phyloP scores from a whole-genome alignment of 1,140 invertebrate species.

The Notospermus geniculatus region DNA sequence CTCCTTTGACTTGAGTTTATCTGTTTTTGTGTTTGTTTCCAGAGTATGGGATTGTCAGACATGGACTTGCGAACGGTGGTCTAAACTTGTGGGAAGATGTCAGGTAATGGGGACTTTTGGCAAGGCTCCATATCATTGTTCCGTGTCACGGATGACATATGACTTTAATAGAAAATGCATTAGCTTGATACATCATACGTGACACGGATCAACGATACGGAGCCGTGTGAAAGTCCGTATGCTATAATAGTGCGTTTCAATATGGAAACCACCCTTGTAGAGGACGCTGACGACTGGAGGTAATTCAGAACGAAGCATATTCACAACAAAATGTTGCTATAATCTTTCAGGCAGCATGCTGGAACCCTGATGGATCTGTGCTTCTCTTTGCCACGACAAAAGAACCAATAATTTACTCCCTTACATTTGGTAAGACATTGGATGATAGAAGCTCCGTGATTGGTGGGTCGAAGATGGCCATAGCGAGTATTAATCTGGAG shows the following conservation, averaged over 20 bases:
- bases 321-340: no score
- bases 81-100: conserved; percentile 51
- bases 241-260: no score
- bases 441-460: conserved; percentile 30
- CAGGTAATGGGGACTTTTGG: no score
- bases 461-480: conserved; percentile 39
- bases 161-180: no score
- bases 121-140: no score
- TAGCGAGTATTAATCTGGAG: conserved; percentile 41
- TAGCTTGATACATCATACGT: no score
- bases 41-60: conserved; percentile 71
- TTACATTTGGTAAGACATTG: conserved; percentile 58
- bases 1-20: neutral
- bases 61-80: conserved; percentile 82
- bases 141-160: no score
- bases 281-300: no score
- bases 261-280: no score
- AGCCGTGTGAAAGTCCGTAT: no score
- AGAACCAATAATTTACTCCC: conserved; percentile 70
- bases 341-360: conserved; percentile 77
- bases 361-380: conserved; percentile 72
- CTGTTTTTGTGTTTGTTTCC: conserved; percentile 28
- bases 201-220: no score
- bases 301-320: no score
- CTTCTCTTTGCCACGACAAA: conserved; percentile 76